These are phyloP conservation scores for Rachycentron canadum DNA, from an alignment of 2,797 vertebrate species.

Conservation along the genomic window DNA sequence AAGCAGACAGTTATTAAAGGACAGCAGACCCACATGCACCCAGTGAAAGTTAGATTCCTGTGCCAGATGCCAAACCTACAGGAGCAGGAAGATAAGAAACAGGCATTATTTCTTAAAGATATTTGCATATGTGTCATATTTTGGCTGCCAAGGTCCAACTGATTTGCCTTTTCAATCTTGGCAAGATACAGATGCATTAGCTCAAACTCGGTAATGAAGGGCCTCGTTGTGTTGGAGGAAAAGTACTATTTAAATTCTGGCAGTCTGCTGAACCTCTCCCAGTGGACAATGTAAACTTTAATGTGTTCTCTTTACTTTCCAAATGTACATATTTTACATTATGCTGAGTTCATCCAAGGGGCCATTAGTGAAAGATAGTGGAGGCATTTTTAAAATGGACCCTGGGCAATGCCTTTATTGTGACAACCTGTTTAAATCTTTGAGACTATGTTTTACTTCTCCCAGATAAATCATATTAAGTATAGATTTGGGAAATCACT, in stretches of 20 bases:
- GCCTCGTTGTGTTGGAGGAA: conserved; percentile 31
- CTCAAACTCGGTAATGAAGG: conserved; percentile 40
- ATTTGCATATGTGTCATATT: conserved; percentile 57
- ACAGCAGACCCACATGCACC: conserved; percentile 14
- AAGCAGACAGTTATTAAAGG: conserved; percentile 36
- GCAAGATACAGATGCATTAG: conserved; percentile 25
- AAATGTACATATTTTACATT: conserved; percentile 37
- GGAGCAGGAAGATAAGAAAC: conserved; percentile 16
- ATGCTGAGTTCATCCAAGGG: conserved; percentile 10
- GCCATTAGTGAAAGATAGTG: neutral
- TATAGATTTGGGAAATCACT: conserved; percentile 14
- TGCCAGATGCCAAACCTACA: conserved; percentile 34
- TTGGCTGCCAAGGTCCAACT: conserved; percentile 25
- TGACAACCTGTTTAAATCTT: neutral
- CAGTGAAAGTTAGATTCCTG: conserved; percentile 21
- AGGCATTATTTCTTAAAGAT: conserved; percentile 47
- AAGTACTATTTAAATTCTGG: conserved; percentile 48
- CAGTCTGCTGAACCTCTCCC: conserved; percentile 12
- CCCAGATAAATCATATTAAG: neutral
- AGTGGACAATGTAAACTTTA: neutral
- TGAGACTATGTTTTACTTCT: neutral
- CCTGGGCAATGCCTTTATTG: neutral
- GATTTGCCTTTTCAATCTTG: conserved; percentile 31
- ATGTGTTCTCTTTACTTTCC: conserved; percentile 23
- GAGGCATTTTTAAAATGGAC: neutral